phyloP scores from a whole-genome alignment of 2,113 vertebrate species.

The Melanerpes aurifrons region DNA sequence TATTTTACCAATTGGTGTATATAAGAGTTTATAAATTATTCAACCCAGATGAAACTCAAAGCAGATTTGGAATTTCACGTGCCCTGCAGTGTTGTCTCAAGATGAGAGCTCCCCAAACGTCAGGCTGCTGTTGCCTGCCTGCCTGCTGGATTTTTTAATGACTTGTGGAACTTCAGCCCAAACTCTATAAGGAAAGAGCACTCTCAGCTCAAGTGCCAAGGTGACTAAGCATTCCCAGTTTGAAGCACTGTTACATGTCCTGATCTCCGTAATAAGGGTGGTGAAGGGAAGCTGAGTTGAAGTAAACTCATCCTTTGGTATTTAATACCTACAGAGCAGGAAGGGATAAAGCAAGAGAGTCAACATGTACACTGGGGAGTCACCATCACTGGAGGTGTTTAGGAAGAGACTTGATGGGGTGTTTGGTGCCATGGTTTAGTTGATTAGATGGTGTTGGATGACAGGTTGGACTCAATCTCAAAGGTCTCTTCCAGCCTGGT shows the following conservation, averaged over 20 bases:
- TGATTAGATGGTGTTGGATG: no score
- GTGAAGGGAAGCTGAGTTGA: neutral
- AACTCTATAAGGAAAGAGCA: neutral
- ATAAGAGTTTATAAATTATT: neutral
- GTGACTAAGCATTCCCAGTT: constrained; percentile 38
- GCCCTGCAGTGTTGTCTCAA: neutral
- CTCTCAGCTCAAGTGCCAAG: neutral
- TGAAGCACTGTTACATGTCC: neutral
- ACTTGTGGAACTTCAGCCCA: neutral
- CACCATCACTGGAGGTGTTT: no score
- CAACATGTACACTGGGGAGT: accelerated
- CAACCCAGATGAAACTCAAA: neutral
- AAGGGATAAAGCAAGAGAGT: neutral
- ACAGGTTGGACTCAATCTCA: no score
- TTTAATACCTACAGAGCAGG: neutral
- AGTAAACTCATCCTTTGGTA: neutral
- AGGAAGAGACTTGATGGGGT: no score
- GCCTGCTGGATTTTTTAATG: neutral
- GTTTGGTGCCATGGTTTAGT: no score
- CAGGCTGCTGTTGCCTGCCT: neutral
- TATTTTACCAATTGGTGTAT: neutral
- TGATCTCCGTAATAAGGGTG: neutral
- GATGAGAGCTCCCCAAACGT: neutral
- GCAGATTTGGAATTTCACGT: neutral
- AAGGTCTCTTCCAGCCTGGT: no score